Conservation (phyloP, 2,888 invertebrate species). For the Dioctria rufipes region DNA sequence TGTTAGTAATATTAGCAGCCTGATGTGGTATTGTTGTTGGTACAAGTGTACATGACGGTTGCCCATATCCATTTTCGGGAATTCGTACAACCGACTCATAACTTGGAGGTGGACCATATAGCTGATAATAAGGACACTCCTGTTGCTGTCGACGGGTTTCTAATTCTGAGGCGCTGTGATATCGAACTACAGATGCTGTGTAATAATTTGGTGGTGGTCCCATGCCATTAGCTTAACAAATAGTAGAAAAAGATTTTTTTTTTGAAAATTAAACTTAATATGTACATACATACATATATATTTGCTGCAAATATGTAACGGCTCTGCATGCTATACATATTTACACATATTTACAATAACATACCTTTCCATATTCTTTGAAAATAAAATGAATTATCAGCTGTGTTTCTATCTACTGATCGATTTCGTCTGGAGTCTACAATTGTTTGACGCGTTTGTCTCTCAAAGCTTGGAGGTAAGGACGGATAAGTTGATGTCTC, state of each 20-base stretch:
- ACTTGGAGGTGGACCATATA: constrained; percentile 73
- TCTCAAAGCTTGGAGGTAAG: constrained; percentile 49
- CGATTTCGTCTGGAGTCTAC: constrained; percentile 49
- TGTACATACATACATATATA: not conserved
- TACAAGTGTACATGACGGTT: constrained; percentile 56
- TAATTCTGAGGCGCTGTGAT: constrained; percentile 54
- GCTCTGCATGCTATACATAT: no score
- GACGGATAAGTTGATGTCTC: constrained; percentile 61
- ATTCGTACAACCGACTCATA: constrained; percentile 71
- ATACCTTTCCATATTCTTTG: constrained; percentile 71
- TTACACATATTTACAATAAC: not conserved
- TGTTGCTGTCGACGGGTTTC: constrained; percentile 58
- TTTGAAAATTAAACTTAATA: constrained; percentile 8
- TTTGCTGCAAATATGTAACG: not conserved
- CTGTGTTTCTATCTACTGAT: constrained; percentile 37
- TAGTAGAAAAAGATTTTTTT: not conserved
- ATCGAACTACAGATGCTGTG: constrained; percentile 55
- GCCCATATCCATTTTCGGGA: constrained; percentile 53
- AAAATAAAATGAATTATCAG: constrained; percentile 60
- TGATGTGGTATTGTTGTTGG: not conserved
- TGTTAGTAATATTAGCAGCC: not conserved
- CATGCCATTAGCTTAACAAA: constrained; percentile 53
- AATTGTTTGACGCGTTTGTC: constrained; percentile 41
- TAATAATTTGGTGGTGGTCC: constrained; percentile 59
- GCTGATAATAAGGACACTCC: constrained; percentile 71